Percentiles rank a stretch among this genome's conserved stretches.
Conservation (phyloP, 2,797 vertebrate genomes). For the Sebastes melanostomus region DNA sequence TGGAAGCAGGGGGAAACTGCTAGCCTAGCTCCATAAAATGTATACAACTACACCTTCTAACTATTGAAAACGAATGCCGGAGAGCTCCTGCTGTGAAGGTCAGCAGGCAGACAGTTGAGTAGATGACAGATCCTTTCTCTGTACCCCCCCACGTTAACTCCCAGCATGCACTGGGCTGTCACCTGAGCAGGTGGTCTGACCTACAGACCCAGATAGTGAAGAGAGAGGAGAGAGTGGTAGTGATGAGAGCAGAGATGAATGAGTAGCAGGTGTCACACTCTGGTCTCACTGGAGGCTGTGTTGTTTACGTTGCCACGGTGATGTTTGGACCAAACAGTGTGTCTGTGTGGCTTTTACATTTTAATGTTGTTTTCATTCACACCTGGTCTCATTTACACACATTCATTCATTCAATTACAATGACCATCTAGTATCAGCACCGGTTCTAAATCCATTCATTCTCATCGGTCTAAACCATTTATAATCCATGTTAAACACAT, state of each 20-base stretch:
- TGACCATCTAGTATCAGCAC: too few relatives aligned
- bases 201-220: constrained; percentile 26
- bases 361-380: too few relatives aligned
- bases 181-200: constrained; percentile 50
- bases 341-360: too few relatives aligned
- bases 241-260: neutral
- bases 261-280: constrained; percentile 1
- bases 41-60: neutral
- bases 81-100: neutral
- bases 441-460: too few relatives aligned
- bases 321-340: too few relatives aligned
- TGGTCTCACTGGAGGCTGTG: neutral
- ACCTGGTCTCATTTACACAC: too few relatives aligned
- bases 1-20: neutral
- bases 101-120: neutral
- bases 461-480: too few relatives aligned
- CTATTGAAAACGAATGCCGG: too few relatives aligned
- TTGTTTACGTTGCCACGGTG: too few relatives aligned
- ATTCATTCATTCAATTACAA: too few relatives aligned
- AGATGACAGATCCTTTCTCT: neutral
- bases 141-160: neutral
- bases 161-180: constrained; percentile 25
- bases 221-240: neutral
- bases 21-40: neutral
- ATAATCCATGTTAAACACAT: too few relatives aligned